Evolutionary conservation across 1,140 invertebrate species (phyloP).

Genomic region (Diabrotica undecimpunctata): DNA sequence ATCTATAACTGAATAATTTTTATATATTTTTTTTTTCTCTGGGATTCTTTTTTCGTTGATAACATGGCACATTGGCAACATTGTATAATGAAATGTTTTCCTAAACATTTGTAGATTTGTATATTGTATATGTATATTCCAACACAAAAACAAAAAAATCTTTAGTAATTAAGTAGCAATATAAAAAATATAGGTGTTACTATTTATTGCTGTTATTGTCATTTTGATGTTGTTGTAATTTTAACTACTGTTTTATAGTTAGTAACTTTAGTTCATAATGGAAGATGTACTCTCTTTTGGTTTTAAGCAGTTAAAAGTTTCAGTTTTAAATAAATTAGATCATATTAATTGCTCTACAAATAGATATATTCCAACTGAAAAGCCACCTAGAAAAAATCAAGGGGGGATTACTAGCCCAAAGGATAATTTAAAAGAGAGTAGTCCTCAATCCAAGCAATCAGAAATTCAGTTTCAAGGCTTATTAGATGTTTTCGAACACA

Average conservation of each 20-base stretch:
- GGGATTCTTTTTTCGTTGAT: no score
- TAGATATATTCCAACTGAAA: neutral
- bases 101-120: no score
- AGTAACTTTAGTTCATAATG: neutral
- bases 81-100: no score
- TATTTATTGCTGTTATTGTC: no score
- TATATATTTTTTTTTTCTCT: no score
- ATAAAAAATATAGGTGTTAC: no score
- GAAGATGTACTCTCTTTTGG: constrained; percentile 5
- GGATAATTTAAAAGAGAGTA: constrained; percentile 37
- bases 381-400: neutral
- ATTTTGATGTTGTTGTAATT: neutral
- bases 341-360: neutral
- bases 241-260: neutral
- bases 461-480: constrained; percentile 26
- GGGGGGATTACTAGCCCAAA: neutral
- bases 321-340: constrained; percentile 10
- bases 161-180: no score
- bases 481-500: constrained; percentile 36
- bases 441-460: constrained; percentile 40
- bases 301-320: constrained; percentile 9
- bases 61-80: no score
- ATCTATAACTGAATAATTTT: no score
- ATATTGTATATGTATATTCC: no score
- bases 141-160: no score